A percentile compares a stretch with the other conserved stretches of the same genome.
Evolutionary conservation across 1,140 invertebrate species (phyloP).

Genomic region (Drosophila murphyi): DNA sequence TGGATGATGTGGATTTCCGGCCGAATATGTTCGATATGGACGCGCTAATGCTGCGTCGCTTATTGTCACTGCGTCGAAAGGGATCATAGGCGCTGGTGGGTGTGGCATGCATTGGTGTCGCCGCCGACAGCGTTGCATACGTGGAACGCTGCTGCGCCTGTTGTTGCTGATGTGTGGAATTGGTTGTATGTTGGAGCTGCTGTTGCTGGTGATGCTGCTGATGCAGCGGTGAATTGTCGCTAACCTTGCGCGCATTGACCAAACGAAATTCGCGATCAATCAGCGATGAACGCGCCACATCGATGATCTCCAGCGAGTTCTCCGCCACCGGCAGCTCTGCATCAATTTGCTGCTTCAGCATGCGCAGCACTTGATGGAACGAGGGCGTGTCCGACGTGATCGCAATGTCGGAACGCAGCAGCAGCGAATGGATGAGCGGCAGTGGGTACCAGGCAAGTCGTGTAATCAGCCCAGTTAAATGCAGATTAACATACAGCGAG

Average conservation of each 20-base stretch:
- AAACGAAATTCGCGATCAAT: constrained; percentile 91
- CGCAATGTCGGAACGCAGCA: constrained; percentile 94
- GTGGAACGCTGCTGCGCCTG: constrained; percentile 62
- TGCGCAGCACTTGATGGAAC: constrained; percentile 94
- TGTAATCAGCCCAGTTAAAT: constrained; percentile 94
- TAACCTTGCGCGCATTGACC: constrained; percentile 88
- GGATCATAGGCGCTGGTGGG: constrained; percentile 84
- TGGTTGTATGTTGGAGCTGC: constrained; percentile 10
- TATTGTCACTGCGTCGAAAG: constrained; percentile 87
- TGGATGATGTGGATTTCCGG: constrained; percentile 77
- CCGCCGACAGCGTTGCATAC: constrained; percentile 74
- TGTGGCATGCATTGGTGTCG: constrained; percentile 78
- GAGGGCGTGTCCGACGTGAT: constrained; percentile 96
- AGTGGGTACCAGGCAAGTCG: constrained; percentile 95
- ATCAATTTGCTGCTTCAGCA: constrained; percentile 94
- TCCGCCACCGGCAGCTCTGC: constrained; percentile 89
- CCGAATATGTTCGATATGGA: constrained; percentile 90
- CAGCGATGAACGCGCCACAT: constrained; percentile 90
- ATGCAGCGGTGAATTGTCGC: constrained; percentile 85
- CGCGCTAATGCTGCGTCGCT: constrained; percentile 89
- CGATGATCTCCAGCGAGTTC: constrained; percentile 89
- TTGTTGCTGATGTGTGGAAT: constrained; percentile 42
- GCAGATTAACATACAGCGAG: constrained; percentile 94
- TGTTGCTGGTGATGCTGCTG: constrained; percentile 54
- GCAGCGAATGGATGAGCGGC: constrained; percentile 93